Evolutionary conservation across 2,888 invertebrate species (phyloP), one percentile per base, ranked within the genome.

Genomic region (Lissocephala sabroskyi): DNA sequence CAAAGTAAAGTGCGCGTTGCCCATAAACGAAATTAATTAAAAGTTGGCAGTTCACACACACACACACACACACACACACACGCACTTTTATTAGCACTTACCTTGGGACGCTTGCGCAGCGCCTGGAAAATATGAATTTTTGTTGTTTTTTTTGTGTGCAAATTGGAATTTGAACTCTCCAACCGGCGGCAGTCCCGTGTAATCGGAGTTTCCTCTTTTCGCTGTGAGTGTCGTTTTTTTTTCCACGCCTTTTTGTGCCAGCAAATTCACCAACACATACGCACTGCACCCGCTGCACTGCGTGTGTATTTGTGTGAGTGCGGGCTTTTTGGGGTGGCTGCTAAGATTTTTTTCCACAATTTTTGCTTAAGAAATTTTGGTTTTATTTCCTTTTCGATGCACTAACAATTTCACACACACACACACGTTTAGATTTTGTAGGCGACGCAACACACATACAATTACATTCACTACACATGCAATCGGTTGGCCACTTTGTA

Each of bases 111-210:
- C n/a, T n/a, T n/a, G n/a, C n/a, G n/a, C n/a, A n/a, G n/a, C n/a
- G n/a, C n/a, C n/a, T n/a, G n/a, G n/a, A n/a, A n/a, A n/a, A n/a
- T n/a, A n/a, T n/a, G n/a, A 28, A 17, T 37, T 45, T 19, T 3
- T 18, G 11, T 10, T 23, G 13, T 43, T 33, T 44, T 32, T 23
- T 44, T 16, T 41, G 36, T 43, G 52, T 55, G 65, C 52, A 41
- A 77, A 66, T 70, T 70, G 78, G 70, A 70, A 70, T 77, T 70
- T 77, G 78, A 56, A 77, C 74, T 63, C 59, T 49, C 53, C 56
- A 30, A 39, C 37, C 7, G 19, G 55, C 23, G 7, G 23, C 23
- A 23, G 23, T 30, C 10, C 10, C n/a, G 9, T 10, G 4, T 30
- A 4, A 3, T 30, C 10, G n/a, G n/a, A n/a, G n/a, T 30, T 30